Percentiles rank a stretch among this genome's conserved stretches.
These are phyloP conservation scores for Leptinotarsa texana DNA, from an alignment of 1,140 invertebrate species.

Conservation along the genomic window DNA sequence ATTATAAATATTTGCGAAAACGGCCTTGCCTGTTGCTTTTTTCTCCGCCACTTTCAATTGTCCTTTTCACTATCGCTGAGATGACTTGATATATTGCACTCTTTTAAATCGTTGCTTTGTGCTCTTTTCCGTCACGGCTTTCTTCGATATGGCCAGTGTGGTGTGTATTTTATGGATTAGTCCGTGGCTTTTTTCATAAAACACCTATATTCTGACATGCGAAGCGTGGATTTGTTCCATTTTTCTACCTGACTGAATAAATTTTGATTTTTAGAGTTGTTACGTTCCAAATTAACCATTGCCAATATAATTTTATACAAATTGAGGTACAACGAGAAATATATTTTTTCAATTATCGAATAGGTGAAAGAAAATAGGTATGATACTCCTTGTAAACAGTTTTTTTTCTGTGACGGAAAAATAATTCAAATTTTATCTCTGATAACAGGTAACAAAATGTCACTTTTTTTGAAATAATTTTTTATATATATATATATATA, in stretches of 20 bases:
- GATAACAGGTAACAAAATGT: too few species aligned
- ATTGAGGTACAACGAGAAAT: too few species aligned
- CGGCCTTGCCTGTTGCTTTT: slow-evolving; percentile 30
- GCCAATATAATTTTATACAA: too few species aligned
- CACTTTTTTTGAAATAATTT: too few species aligned
- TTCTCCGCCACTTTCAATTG: slow-evolving; percentile 29
- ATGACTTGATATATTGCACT: slow-evolving; percentile 29
- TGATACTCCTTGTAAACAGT: too few species aligned
- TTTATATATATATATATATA: too few species aligned
- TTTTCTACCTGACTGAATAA: neutral
- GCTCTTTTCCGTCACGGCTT: slow-evolving; percentile 23
- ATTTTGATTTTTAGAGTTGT: too few species aligned
- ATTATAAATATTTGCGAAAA: slow-evolving; percentile 39
- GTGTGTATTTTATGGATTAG: slow-evolving; percentile 33
- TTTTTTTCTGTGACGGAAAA: too few species aligned
- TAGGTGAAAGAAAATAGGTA: too few species aligned
- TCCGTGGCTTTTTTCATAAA: slow-evolving; percentile 17
- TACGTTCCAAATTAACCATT: too few species aligned
- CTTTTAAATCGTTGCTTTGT: slow-evolving; percentile 28
- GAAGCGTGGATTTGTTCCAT: slow-evolving; percentile 18
- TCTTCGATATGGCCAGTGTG: slow-evolving; percentile 31
- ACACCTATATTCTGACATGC: slow-evolving; percentile 4
- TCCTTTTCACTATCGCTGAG: slow-evolving; percentile 9
- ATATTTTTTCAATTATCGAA: too few species aligned
- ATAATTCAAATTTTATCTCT: too few species aligned